These are phyloP conservation scores for Muscidifurax raptorellus DNA, from an alignment of 1,140 invertebrate genomes.

Conservation along the genomic window DNA sequence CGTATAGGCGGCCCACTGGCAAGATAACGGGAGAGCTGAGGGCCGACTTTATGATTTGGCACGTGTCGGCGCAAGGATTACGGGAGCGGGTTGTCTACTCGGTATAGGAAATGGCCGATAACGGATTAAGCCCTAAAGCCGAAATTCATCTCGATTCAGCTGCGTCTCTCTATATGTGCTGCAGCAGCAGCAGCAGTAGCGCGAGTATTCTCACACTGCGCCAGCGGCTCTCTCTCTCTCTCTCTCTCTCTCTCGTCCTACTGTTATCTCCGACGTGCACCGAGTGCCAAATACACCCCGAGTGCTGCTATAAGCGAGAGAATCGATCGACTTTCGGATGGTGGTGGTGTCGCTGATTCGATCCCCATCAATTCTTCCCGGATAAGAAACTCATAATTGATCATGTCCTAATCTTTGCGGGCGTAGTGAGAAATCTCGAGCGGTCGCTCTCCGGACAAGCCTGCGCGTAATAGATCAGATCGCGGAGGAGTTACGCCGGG, in stretches of 20 bases:
- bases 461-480: constrained; percentile 23
- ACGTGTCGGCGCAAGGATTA: constrained; percentile 49
- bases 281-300: constrained; percentile 37
- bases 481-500: background rate
- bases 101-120: constrained; percentile 64
- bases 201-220: constrained; percentile 24
- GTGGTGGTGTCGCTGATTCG: background rate
- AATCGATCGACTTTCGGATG: constrained; percentile 24
- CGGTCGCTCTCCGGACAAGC: background rate
- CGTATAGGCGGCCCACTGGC: background rate
- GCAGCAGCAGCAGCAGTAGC: background rate
- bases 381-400: constrained; percentile 52
- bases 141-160: constrained; percentile 66
- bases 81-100: constrained; percentile 28
- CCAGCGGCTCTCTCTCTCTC: constrained; percentile 20
- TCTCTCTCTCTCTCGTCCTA: background rate
- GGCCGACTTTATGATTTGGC: constrained; percentile 51
- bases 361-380: constrained; percentile 36
- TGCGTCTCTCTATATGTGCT: background rate
- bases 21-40: constrained; percentile 33
- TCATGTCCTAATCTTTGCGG: constrained; percentile 43
- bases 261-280: constrained; percentile 66
- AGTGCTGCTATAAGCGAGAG: background rate
- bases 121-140: constrained; percentile 63
- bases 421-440: constrained; percentile 15